Base-by-base conservation (phyloP, 2,888 invertebrate species). In the Sepioteuthis lessoniana region DNA sequence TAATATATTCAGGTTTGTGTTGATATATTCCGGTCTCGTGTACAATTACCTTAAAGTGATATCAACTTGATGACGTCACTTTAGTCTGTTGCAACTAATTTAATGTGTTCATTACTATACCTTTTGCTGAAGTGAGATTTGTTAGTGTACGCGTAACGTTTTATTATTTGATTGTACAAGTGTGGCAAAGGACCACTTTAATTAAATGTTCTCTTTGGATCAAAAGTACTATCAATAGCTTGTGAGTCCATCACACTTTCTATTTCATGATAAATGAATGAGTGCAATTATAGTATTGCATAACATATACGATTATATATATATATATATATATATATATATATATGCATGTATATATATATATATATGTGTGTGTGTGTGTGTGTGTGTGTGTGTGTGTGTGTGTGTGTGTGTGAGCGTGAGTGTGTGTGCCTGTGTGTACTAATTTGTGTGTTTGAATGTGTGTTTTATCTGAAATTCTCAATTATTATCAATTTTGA, bases 311-410 rank as follows among this genome's bases (percentile, higher is more conserved):
- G 91, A 28, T 55, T 37, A 94, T 47, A 91, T 91, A 92, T 37
- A 94, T n/a, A 92, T 55, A 92, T 37, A 31, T 38, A 28, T 55
- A 50, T 94, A 94, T 91, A 94, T 93, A 90, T 93, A 94, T 94
- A 93, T 94, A 94, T 93, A 60, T 94, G 93, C 94, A 93, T 94
- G 94, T 94, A 93, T 94, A 76, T 94, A 92, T 94, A 93, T 94
- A 93, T 94, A 94, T 94, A 91, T 94, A 94, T 93, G 47, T 94
- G 94, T 94, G 60, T 94, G 91, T 94, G 90, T 94, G 91, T 94
- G 90, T 95, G 93, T 94, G 91, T 94, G 93, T 95, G 76, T 94
- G 91, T 95, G 90, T 94, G 90, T 93, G 46, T 91, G 93, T 94
- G 16, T 76, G 19, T 60, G 2, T 76, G 55, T n/a, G 25, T 47